Evolutionary conservation across 2,888 invertebrate species (phyloP).

Genomic region (Dynastes grantii): DNA sequence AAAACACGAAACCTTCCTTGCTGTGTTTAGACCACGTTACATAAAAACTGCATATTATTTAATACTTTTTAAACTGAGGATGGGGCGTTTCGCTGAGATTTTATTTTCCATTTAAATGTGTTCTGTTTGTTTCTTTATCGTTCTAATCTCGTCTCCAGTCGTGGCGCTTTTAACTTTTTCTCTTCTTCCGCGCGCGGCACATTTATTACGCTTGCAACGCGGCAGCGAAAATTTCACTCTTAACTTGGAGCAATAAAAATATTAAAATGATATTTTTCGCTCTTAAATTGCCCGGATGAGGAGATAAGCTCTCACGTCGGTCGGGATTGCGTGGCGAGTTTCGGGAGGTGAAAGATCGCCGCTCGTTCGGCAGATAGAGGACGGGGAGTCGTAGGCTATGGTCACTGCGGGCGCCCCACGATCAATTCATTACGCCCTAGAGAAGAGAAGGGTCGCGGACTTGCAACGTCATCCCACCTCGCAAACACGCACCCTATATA

Average conservation of each 20-base stretch:
- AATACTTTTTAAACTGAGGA: too few species aligned
- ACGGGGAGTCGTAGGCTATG: slow-evolving; percentile 55
- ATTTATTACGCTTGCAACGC: slow-evolving; percentile 33
- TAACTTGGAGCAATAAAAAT: slow-evolving; percentile 51
- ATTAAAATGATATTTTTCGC: slow-evolving; percentile 50
- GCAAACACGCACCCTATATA: slow-evolving; percentile 52
- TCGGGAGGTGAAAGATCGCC: slow-evolving; percentile 64
- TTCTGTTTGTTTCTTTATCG: slow-evolving; percentile 36
- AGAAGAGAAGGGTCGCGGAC: slow-evolving; percentile 65
- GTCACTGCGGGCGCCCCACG: slow-evolving; percentile 67
- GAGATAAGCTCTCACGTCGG: slow-evolving; percentile 53
- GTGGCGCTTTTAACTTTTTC: slow-evolving; percentile 22
- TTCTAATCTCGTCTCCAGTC: slow-evolving; percentile 28
- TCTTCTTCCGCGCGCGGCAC: slow-evolving; percentile 30
- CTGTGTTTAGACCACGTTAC: too few species aligned
- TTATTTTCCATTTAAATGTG: slow-evolving; percentile 29
- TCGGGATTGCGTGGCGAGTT: slow-evolving; percentile 47
- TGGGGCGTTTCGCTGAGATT: neutral
- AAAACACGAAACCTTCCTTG: too few species aligned
- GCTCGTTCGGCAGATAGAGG: slow-evolving; percentile 41
- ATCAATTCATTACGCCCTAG: slow-evolving; percentile 68
- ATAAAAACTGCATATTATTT: too few species aligned
- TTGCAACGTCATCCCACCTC: slow-evolving; percentile 67
- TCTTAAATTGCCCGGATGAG: slow-evolving; percentile 53
- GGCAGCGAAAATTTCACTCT: slow-evolving; percentile 49